Evolutionary conservation across 1,140 invertebrate species (phyloP).

Genomic region (Ctenoplectra terminalis): DNA sequence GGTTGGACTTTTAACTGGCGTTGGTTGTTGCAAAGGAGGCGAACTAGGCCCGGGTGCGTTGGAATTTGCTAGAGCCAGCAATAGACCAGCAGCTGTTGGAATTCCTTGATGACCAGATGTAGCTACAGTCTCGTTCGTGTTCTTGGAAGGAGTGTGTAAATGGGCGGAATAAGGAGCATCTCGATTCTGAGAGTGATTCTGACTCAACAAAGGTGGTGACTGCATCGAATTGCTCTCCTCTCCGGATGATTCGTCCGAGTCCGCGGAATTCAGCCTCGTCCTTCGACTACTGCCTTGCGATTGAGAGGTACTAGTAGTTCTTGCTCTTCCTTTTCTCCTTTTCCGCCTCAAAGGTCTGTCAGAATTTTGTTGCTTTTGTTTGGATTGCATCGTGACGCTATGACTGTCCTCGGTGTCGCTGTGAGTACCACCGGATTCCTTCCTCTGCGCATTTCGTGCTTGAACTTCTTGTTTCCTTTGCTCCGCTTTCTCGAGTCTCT

Average conservation of each 20-base stretch:
- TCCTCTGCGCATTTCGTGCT: slow-evolving; percentile 84
- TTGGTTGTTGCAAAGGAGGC: slow-evolving; percentile 72
- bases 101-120: slow-evolving; percentile 70
- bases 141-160: slow-evolving; percentile 74
- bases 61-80: slow-evolving; percentile 85
- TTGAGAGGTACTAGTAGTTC: slow-evolving; percentile 85
- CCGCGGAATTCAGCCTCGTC: slow-evolving; percentile 87
- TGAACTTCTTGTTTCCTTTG: slow-evolving; percentile 89
- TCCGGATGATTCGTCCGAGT: slow-evolving; percentile 88
- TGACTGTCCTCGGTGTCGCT: slow-evolving; percentile 82
- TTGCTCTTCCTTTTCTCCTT: slow-evolving; percentile 86
- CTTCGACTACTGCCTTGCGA: slow-evolving; percentile 83
- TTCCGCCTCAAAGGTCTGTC: slow-evolving; percentile 80
- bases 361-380: slow-evolving; percentile 77
- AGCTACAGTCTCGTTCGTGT: slow-evolving; percentile 30
- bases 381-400: slow-evolving; percentile 59
- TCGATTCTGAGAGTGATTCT: slow-evolving; percentile 70
- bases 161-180: slow-evolving; percentile 72
- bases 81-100: slow-evolving; percentile 84
- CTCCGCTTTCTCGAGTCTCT: slow-evolving; percentile 91
- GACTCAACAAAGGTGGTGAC: slow-evolving; percentile 77
- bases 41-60: slow-evolving; percentile 75
- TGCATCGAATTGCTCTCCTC: slow-evolving; percentile 86
- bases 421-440: slow-evolving; percentile 80
- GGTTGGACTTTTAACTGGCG: slow-evolving; percentile 78